Conservation (phyloP, 2,888 invertebrate genomes). For the Piscicola geometra region DNA sequence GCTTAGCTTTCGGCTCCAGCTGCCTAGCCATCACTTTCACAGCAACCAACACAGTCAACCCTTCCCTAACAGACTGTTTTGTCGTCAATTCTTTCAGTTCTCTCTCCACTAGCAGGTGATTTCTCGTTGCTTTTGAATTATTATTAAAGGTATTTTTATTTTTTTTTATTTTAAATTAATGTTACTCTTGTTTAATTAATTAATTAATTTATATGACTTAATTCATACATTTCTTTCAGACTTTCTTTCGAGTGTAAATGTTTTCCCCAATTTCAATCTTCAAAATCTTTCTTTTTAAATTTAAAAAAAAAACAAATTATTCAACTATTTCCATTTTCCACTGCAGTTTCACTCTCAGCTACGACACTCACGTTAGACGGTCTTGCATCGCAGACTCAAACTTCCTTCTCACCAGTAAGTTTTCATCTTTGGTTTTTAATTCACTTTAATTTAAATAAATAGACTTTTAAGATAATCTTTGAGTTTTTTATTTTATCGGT, state of each 20-base stretch:
- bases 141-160: too few species aligned
- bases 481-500: too few species aligned
- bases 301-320: neutral
- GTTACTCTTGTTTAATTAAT: too few species aligned
- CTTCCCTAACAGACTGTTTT: neutral
- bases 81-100: conserved; percentile 12
- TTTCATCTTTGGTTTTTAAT: neutral
- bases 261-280: neutral
- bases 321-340: too few species aligned
- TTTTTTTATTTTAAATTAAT: too few species aligned
- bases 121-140: too few species aligned
- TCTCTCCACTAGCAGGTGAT: too few species aligned
- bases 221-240: too few species aligned
- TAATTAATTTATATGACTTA: too few species aligned
- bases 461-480: too few species aligned
- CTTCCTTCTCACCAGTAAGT: neutral
- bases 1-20: conserved; percentile 13
- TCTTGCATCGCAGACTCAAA: neutral
- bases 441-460: neutral
- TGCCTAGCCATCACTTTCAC: conserved; percentile 14
- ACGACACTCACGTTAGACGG: conserved; percentile 10
- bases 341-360: conserved; percentile 3
- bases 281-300: neutral
- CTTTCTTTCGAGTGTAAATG: conserved; percentile 11
- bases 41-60: neutral